Conservation (phyloP, 2,797 vertebrate species). For the Rhyacichthys aspro region DNA sequence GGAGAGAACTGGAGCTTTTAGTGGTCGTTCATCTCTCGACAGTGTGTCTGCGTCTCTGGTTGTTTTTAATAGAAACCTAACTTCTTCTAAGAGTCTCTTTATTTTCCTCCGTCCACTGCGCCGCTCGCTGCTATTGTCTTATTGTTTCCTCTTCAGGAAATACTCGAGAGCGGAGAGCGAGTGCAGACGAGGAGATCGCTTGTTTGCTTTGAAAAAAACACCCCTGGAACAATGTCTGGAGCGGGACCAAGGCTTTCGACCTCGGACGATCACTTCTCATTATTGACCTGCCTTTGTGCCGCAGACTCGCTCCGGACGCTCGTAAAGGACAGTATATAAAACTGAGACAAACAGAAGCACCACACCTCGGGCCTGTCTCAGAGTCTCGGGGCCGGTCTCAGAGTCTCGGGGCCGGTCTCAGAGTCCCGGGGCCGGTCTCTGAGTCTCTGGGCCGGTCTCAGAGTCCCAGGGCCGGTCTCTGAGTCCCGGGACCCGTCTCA, state of each 20-base stretch:
- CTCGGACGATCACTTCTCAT: slow-evolving; percentile 49
- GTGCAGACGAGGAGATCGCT: slow-evolving; percentile 53
- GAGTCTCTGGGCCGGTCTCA: slow-evolving; percentile 33
- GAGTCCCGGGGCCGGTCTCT: too few species aligned
- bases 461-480: too few species aligned
- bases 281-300: slow-evolving; percentile 64
- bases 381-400: slow-evolving; percentile 24
- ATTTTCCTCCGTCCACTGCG: slow-evolving; percentile 7
- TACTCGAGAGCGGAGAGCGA: slow-evolving; percentile 58
- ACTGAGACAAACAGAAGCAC: slow-evolving; percentile 44
- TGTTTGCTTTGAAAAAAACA: slow-evolving; percentile 45
- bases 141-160: slow-evolving; percentile 72
- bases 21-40: too few species aligned
- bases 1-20: too few species aligned
- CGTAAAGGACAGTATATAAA: slow-evolving; percentile 57
- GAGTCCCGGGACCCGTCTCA: slow-evolving; percentile 33
- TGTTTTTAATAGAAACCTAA: too few species aligned
- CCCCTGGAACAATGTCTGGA: slow-evolving; percentile 65
- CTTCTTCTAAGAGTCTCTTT: too few species aligned
- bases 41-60: too few species aligned
- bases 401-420: slow-evolving; percentile 24
- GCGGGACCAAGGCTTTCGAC: slow-evolving; percentile 44
- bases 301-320: slow-evolving; percentile 34
- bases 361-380: slow-evolving; percentile 33
- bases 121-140: slow-evolving; percentile 68